A percentile compares a stretch with the other conserved stretches of the same genome.
These are phyloP conservation scores for Ctenosaura bakeri DNA, from an alignment of 2,797 vertebrate species.

Conservation along the genomic window DNA sequence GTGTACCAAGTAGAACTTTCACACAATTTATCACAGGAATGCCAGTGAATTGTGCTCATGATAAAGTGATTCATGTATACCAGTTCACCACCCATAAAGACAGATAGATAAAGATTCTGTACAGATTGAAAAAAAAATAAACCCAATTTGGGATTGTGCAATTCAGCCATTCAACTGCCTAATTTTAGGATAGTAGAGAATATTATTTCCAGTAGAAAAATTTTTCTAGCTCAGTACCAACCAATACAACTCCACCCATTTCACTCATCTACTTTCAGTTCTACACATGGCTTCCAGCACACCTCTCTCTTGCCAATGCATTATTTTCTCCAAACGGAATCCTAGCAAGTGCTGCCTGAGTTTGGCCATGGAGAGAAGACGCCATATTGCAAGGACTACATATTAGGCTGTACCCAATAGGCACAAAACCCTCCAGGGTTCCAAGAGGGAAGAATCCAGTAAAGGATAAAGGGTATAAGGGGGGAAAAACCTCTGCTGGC, in stretches of 20 bases:
- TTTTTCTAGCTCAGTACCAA: constrained; percentile 24
- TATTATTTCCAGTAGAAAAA: constrained; percentile 7
- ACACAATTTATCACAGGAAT: not conserved
- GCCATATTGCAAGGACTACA: not conserved
- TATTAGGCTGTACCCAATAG: constrained; percentile 28
- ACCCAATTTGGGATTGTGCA: constrained; percentile 13
- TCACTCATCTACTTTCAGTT: not conserved
- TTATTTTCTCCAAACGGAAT: constrained; percentile 22
- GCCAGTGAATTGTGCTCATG: constrained; percentile 10
- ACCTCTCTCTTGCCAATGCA: constrained; percentile 25
- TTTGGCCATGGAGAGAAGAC: constrained; percentile 5
- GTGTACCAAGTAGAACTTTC: constrained; percentile 9
- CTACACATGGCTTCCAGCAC: not conserved
- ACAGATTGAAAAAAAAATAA: constrained; percentile 7
- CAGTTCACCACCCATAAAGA: not conserved
- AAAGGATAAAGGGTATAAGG: constrained; percentile 27
- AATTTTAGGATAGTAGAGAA: not conserved
- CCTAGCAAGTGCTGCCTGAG: constrained; percentile 18
- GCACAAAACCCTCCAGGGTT: constrained; percentile 28
- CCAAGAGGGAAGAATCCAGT: not conserved
- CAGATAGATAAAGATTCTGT: constrained; percentile 6
- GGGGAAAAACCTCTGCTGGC: constrained; percentile 34
- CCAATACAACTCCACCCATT: not conserved
- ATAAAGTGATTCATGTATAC: constrained; percentile 8
- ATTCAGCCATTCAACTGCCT: constrained; percentile 1